These are phyloP conservation scores for Phorcus lineatus DNA, from an alignment of 2,888 invertebrate genomes.

Conservation along the genomic window DNA sequence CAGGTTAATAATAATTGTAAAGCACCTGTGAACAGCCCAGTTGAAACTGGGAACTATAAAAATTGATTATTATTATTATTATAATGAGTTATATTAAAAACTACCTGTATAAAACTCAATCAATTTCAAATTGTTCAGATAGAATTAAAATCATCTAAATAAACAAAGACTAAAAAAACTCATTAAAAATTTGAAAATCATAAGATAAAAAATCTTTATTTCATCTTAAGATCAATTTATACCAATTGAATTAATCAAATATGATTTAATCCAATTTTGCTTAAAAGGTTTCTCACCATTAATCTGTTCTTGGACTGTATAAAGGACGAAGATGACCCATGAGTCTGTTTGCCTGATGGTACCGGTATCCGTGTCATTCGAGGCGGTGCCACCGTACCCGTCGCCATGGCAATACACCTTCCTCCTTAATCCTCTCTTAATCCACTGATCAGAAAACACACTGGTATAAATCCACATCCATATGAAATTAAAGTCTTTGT, in stretches of 20 bases:
- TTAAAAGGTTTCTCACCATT: background rate
- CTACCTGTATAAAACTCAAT: background rate
- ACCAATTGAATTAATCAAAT: too few species aligned
- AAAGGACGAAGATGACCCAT: background rate
- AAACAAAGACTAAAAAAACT: background rate
- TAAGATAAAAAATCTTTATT: background rate
- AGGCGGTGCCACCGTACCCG: slow-evolving; percentile 34
- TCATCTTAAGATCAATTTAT: too few species aligned
- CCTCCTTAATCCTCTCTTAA: slow-evolving; percentile 3
- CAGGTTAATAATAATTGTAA: too few species aligned
- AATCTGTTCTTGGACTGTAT: slow-evolving; percentile 22
- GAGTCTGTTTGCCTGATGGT: slow-evolving; percentile 1
- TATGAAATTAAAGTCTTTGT: background rate
- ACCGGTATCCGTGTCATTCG: slow-evolving; percentile 38
- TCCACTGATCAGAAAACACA: background rate
- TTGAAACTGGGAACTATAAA: too few species aligned
- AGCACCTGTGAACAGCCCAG: too few species aligned
- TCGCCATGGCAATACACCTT: slow-evolving; percentile 31
- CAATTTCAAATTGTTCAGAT: background rate
- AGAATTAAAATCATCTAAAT: background rate
- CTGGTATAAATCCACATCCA: background rate
- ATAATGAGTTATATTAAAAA: background rate
- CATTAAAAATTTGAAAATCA: background rate
- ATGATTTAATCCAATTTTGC: too few species aligned
- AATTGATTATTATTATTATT: too few species aligned